phyloP scores from a whole-genome alignment of 1,140 invertebrate genomes.

The Tetramorium parvispinum region DNA sequence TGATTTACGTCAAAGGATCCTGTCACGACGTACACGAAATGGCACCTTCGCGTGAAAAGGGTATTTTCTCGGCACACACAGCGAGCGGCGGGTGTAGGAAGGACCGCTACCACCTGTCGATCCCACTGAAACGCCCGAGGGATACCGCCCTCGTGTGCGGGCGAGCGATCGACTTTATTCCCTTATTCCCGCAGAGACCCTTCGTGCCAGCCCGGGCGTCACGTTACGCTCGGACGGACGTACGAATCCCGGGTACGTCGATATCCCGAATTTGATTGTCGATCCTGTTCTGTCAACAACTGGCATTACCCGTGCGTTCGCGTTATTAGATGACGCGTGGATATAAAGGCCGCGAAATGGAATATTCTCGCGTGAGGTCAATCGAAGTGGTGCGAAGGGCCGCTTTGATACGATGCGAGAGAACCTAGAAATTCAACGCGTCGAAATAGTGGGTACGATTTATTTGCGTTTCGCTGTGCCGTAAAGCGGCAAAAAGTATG shows the following conservation, averaged over 20 bases:
- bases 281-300: slow-evolving; percentile 56
- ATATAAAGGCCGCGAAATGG: slow-evolving; percentile 50
- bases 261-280: slow-evolving; percentile 61
- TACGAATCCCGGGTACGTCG: slow-evolving; percentile 53
- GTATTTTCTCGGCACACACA: slow-evolving; percentile 51
- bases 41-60: slow-evolving; percentile 61
- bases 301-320: slow-evolving; percentile 38
- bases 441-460: neutral
- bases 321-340: slow-evolving; percentile 56
- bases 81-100: slow-evolving; percentile 36
- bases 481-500: neutral
- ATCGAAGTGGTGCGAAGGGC: slow-evolving; percentile 4
- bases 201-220: slow-evolving; percentile 27
- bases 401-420: slow-evolving; percentile 19
- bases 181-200: slow-evolving; percentile 56
- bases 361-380: slow-evolving; percentile 48
- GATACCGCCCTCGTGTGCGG: slow-evolving; percentile 42
- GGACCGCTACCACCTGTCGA: slow-evolving; percentile 61
- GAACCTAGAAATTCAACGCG: neutral
- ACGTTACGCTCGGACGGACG: slow-evolving; percentile 57
- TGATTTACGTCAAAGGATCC: slow-evolving; percentile 60
- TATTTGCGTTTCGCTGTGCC: neutral
- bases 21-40: slow-evolving; percentile 60
- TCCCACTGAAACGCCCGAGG: slow-evolving; percentile 58
- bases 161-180: slow-evolving; percentile 56